Evolutionary conservation across 2,797 vertebrate species (phyloP).

Genomic region (Pseudopleuronectes americanus): DNA sequence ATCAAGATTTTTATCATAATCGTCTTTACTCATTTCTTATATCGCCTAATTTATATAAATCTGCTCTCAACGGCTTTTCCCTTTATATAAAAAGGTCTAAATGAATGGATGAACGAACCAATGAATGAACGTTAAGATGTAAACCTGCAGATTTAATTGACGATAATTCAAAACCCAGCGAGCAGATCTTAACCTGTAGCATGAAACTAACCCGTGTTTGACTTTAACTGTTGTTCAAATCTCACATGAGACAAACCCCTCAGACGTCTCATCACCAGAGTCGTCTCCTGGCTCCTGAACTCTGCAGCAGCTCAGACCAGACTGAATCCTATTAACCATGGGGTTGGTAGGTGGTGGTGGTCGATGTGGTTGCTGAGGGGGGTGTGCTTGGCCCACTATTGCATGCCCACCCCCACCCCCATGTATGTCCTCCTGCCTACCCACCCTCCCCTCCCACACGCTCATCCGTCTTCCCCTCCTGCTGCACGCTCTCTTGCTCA

Average conservation of each 20-base stretch:
- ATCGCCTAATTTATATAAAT: no score
- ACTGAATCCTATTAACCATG: slow-evolving; percentile 77
- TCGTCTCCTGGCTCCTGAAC: slow-evolving; percentile 59
- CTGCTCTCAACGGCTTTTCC: no score
- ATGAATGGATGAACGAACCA: no score
- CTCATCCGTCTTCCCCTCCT: slow-evolving; percentile 60
- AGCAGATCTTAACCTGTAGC: slow-evolving; percentile 19
- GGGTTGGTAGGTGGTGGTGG: background rate
- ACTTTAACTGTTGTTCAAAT: slow-evolving; percentile 66
- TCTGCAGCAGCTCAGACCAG: slow-evolving; percentile 66
- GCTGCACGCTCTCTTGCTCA: slow-evolving; percentile 54
- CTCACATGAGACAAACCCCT: slow-evolving; percentile 48
- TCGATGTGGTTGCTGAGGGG: slow-evolving; percentile 1
- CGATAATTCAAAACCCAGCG: background rate
- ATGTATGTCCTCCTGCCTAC: slow-evolving; percentile 50
- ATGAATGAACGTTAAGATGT: no score
- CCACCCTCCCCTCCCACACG: slow-evolving; percentile 38
- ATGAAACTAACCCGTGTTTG: slow-evolving; percentile 19
- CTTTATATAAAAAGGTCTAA: no score
- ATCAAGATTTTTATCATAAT: no score
- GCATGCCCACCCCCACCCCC: slow-evolving; percentile 63
- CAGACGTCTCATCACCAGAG: slow-evolving; percentile 51
- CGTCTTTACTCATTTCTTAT: no score
- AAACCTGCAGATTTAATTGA: no score
- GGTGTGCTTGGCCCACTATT: slow-evolving; percentile 69